Evolutionary conservation across 2,888 invertebrate species (phyloP), one percentile per base, ranked within the genome.

Genomic region (Phyllotreta cruciferae): DNA sequence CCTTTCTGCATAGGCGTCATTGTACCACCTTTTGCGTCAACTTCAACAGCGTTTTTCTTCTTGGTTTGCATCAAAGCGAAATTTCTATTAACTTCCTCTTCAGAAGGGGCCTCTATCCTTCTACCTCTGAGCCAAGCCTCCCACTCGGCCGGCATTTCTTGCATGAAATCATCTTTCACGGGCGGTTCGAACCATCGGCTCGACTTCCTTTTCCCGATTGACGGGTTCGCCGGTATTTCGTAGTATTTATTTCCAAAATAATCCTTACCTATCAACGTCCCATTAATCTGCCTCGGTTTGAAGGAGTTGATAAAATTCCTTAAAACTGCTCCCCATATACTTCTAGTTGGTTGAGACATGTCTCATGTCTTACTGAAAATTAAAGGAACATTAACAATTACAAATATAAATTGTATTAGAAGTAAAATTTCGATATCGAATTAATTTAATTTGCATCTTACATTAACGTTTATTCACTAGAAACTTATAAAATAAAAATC

Each of bases 111-210:
- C 0, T 87, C 84, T 1, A 72, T 74, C 71, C 88, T 78, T 61
- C 81, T 71, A 55, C 71, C 75, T 68, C 94, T 83, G 50, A 95
- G 81, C 94, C 94, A 95, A 6, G 94, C 84, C 77, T 93, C 92
- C 95, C 95, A 95, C 81, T 94, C 94, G 0, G 91, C 86, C 0
- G 94, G 92, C 72, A 92, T 76, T 74, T 92, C 91, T 75, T 90
- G 87, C 67, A 89, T 85, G 72, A 90, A 91, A 64, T 88, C 86
- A 44, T 84, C 83, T 11, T 86, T 85, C 47, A 83, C 82, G 0
- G 83, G 80, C 0, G 93, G 91, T 55, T 87, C 87, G 80, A 91
- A 94, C 88, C 90, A 93, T 54, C 94, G 82, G 0, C 85, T 83
- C 0, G 88, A 77, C 68, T 84, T 88, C 50, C 88, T 84, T 78